These are phyloP conservation scores for Aphaenogaster rudis DNA, from an alignment of 1,140 invertebrate genomes.

Conservation along the genomic window DNA sequence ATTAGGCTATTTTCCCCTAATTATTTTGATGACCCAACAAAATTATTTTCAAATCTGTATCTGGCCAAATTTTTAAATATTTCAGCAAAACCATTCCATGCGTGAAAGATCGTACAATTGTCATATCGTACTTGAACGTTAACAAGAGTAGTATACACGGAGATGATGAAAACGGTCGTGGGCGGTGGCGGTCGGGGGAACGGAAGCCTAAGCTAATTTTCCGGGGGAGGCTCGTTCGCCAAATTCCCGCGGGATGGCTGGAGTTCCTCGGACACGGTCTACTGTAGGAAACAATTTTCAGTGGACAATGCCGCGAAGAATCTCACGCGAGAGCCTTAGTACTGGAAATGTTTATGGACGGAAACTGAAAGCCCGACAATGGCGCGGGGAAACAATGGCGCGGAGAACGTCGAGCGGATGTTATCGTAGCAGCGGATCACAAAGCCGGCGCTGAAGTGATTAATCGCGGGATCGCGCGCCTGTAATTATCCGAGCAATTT, in stretches of 20 bases:
- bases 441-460: conserved; percentile 82
- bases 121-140: conserved; percentile 12
- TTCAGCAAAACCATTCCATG: too few species aligned
- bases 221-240: conserved; percentile 61
- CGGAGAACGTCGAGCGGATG: conserved; percentile 80
- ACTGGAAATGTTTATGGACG: conserved; percentile 81
- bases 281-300: conserved; percentile 77
- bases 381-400: conserved; percentile 81
- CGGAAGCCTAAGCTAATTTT: conserved; percentile 71
- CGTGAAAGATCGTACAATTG: not conserved
- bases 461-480: conserved; percentile 81
- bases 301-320: conserved; percentile 78
- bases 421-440: conserved; percentile 77
- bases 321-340: conserved; percentile 74
- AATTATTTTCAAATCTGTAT: too few species aligned
- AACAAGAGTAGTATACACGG: conserved; percentile 6
- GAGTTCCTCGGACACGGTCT: conserved; percentile 70
- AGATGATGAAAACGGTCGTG: conserved; percentile 16
- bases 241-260: conserved; percentile 72
- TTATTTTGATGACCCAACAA: too few species aligned
- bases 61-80: too few species aligned
- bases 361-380: conserved; percentile 80
- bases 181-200: not conserved
- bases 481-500: conserved; percentile 86
- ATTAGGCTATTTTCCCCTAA: too few species aligned